Conservation (phyloP, 2,113 vertebrate species). For the Tonatia bakeri region DNA sequence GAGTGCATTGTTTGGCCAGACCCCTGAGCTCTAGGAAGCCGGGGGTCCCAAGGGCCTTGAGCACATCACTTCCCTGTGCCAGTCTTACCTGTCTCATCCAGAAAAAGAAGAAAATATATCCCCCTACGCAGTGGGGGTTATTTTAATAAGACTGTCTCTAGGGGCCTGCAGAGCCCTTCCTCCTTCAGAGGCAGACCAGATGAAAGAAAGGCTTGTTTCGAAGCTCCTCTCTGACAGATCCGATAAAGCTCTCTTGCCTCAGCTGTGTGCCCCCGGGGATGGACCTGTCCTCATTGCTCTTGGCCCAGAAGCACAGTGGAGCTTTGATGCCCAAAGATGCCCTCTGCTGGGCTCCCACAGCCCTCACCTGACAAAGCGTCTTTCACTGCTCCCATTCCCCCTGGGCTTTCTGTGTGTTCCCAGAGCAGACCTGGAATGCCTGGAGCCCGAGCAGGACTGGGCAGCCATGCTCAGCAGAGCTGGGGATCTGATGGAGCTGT, state of each 20-base stretch:
- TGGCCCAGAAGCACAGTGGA: neutral
- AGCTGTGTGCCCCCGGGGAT: neutral
- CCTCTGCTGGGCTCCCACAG: neutral
- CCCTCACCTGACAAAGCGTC: constrained; percentile 54
- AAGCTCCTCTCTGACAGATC: neutral
- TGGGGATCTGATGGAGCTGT: neutral
- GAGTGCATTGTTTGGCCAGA: neutral
- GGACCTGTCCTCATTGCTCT: neutral
- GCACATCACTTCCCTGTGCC: neutral
- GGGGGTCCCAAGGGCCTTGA: neutral
- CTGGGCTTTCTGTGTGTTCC: neutral
- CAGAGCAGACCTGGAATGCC: neutral
- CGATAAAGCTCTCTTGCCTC: rapidly evolving
- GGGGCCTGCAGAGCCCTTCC: neutral
- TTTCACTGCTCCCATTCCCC: constrained; percentile 36
- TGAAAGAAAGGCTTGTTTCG: neutral
- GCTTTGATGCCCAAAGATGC: neutral
- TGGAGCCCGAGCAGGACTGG: constrained; percentile 21
- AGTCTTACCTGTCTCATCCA: neutral
- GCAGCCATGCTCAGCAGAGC: neutral
- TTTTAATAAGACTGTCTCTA: neutral
- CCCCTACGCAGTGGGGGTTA: neutral
- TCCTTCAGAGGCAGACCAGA: neutral
- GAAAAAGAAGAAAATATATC: neutral
- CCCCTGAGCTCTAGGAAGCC: neutral